Percentiles rank a stretch among this genome's conserved stretches.
Evolutionary conservation across 2,888 invertebrate genomes (phyloP).

Genomic region (Meloe dianella): DNA sequence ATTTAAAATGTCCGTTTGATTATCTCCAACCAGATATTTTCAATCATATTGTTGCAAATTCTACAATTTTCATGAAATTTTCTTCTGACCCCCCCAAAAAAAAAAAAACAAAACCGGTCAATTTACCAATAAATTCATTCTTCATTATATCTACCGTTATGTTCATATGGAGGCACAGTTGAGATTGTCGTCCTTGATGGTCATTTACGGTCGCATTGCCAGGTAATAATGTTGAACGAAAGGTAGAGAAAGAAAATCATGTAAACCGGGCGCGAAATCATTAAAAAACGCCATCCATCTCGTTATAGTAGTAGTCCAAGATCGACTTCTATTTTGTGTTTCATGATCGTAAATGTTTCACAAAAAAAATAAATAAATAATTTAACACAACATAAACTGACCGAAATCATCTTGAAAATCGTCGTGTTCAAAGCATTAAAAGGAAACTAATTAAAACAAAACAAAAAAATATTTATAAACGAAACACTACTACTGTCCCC

Average conservation of each 20-base stretch:
- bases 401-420: not conserved
- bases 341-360: not conserved
- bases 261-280: not conserved
- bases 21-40: not conserved
- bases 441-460: slow-evolving; percentile 39
- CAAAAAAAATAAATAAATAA: too few relatives aligned
- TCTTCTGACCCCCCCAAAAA: too few relatives aligned
- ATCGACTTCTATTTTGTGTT: not conserved
- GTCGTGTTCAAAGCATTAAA: not conserved
- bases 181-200: slow-evolving; percentile 7
- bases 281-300: not conserved
- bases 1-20: slow-evolving; percentile 13
- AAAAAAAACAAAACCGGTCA: not conserved
- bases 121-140: not conserved
- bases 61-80: not conserved
- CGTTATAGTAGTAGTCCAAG: not conserved
- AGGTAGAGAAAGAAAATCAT: not conserved
- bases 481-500: slow-evolving; percentile 27
- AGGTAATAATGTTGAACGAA: not conserved
- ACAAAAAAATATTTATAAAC: not conserved
- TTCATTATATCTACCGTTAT: not conserved
- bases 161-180: not conserved
- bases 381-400: slow-evolving; percentile 1
- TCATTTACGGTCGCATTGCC: not conserved
- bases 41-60: not conserved